phyloP scores from a whole-genome alignment of 2,888 invertebrate species.

The Volucella zonaria region DNA sequence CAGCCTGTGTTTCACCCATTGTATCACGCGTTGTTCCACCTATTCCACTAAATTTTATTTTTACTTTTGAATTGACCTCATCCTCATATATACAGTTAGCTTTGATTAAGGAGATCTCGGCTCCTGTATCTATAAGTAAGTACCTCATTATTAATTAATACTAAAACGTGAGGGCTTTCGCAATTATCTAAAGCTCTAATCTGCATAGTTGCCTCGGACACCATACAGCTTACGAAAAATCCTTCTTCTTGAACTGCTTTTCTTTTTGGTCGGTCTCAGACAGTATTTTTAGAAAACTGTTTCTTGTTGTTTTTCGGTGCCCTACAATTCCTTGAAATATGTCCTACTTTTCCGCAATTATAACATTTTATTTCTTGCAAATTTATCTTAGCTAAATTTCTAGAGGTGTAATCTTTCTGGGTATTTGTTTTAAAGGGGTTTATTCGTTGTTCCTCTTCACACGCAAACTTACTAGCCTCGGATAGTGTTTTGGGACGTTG shows the following conservation, averaged over 20 bases:
- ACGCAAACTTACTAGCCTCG: conserved; percentile 42
- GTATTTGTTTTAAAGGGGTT: conserved; percentile 13
- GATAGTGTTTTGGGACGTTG: conserved; percentile 30
- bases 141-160: no score
- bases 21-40: neutral
- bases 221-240: neutral
- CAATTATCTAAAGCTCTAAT: neutral
- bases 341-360: neutral
- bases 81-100: no score
- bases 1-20: neutral
- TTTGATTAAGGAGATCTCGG: no score
- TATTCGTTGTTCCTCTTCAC: conserved; percentile 40
- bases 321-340: no score
- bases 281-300: no score
- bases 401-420: conserved; percentile 20
- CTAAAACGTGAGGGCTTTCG: neutral
- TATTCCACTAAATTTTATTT: neutral
- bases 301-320: no score
- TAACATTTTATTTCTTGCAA: neutral
- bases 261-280: neutral
- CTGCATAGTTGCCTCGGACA: neutral
- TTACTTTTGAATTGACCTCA: no score
- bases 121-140: no score
- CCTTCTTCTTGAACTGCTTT: neutral
- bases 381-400: conserved; percentile 1